phyloP scores from a whole-genome alignment of 2,797 vertebrate genomes.

The Naso thynnoides region DNA sequence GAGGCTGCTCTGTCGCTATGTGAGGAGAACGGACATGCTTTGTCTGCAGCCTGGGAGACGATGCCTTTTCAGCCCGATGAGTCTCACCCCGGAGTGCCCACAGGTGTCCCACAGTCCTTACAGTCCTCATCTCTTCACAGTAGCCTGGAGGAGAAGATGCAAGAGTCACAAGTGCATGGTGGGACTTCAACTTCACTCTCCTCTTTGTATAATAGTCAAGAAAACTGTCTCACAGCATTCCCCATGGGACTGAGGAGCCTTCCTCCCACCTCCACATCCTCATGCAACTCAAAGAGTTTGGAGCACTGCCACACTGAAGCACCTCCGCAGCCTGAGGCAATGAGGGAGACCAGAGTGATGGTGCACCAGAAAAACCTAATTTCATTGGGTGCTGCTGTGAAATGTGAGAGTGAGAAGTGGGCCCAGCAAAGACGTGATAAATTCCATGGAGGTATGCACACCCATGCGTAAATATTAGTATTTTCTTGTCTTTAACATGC shows the following conservation, averaged over 20 bases:
- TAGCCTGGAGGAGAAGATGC: constrained; percentile 61
- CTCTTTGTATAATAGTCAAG: constrained; percentile 63
- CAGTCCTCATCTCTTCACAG: constrained; percentile 54
- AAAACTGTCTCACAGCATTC: constrained; percentile 58
- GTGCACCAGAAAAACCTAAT: constrained; percentile 51
- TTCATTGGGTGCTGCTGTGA: constrained; percentile 54
- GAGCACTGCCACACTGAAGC: constrained; percentile 51
- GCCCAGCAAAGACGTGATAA: constrained; percentile 60
- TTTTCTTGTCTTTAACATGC: constrained; percentile 41
- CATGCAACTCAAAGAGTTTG: constrained; percentile 56
- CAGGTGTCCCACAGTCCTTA: constrained; percentile 41
- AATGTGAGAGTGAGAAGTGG: constrained; percentile 76
- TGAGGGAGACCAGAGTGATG: constrained; percentile 42
- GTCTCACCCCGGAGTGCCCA: constrained; percentile 77
- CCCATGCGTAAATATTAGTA: constrained; percentile 5
- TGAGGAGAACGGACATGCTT: constrained; percentile 91
- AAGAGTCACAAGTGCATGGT: constrained; percentile 42
- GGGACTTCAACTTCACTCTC: constrained; percentile 49
- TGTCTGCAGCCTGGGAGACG: constrained; percentile 90
- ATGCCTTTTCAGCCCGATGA: constrained; percentile 87
- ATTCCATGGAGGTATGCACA: constrained; percentile 66
- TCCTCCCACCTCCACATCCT: constrained; percentile 64
- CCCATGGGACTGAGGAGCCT: constrained; percentile 55
- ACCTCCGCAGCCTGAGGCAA: constrained; percentile 50
- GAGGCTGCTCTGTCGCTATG: constrained; percentile 95